These are phyloP conservation scores for Coelopa frigida DNA, from an alignment of 1,140 invertebrate species.

Conservation along the genomic window DNA sequence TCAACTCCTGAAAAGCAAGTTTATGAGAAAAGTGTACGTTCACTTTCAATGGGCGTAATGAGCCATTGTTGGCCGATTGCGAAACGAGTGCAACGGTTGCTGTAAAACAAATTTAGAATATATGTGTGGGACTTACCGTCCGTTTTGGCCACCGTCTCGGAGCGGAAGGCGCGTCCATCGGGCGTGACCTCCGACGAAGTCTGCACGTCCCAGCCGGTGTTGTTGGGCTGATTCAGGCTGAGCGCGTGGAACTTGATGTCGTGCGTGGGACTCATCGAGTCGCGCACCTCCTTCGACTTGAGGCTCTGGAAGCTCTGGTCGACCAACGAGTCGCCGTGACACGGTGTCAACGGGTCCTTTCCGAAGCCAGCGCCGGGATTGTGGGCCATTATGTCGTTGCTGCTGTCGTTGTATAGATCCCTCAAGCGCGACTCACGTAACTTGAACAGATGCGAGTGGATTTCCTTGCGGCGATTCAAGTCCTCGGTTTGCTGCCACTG, in stretches of 20 bases:
- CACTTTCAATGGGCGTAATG: not conserved
- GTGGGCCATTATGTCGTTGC: slow-evolving; percentile 46
- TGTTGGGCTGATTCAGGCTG: slow-evolving; percentile 32
- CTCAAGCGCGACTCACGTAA: slow-evolving; percentile 67
- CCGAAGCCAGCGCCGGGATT: slow-evolving; percentile 24
- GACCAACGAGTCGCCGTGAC: slow-evolving; percentile 58
- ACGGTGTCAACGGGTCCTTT: slow-evolving; percentile 44
- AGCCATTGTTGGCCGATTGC: not conserved
- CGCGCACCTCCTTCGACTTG: slow-evolving; percentile 68
- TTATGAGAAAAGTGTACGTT: not conserved
- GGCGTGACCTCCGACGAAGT: slow-evolving; percentile 43
- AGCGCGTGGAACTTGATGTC: slow-evolving; percentile 41
- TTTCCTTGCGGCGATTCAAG: slow-evolving; percentile 76
- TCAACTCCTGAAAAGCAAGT: slow-evolving; percentile 44
- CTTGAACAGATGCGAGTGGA: slow-evolving; percentile 73
- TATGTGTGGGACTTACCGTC: slow-evolving; percentile 31
- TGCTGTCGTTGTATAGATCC: slow-evolving; percentile 53
- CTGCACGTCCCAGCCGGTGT: slow-evolving; percentile 47
- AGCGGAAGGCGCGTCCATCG: slow-evolving; percentile 46
- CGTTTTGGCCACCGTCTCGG: slow-evolving; percentile 36
- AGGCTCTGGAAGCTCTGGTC: slow-evolving; percentile 68
- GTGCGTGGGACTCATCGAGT: slow-evolving; percentile 64
- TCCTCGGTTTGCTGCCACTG: slow-evolving; percentile 82
- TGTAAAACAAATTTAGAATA: not conserved
- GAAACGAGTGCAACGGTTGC: not conserved